Evolutionary conservation across 2,797 vertebrate species (phyloP), one percentile per base, ranked within the genome.

Genomic region (Anguilla obscura): DNA sequence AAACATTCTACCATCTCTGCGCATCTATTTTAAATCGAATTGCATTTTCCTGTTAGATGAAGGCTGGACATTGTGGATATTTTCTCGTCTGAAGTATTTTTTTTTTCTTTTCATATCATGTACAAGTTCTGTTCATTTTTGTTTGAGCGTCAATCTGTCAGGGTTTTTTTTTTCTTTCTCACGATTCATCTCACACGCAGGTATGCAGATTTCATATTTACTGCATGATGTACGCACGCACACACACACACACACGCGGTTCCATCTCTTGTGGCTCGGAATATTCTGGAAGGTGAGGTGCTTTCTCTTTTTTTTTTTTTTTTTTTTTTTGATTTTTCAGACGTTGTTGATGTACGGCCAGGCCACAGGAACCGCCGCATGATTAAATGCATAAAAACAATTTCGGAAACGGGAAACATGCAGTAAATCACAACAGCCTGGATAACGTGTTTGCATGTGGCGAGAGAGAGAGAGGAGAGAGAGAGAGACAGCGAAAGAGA

Each of bases 311-410:
- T 60, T 71, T 10, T 30, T 71, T 36, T 36, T 71, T 36, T 36
- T 36, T 36, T 36, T 33, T 9, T 30, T 76, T 18, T 36, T 40
- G 8, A 52, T 60, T 60, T 66, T 66, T 66, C 79, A 82, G 79
- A 50, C 45, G 12, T 30, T 82, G 18, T 50, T 10, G 79, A 82
- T 40, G 50, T 48, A 48, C n/a, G 45, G 1, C 2, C 12, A 79
- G 10, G 18, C 10, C 21, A n/a, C 24, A 21, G 45, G 40, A 2
- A 40, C 79, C 33, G 24, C 79, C 7, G 45, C 40, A 50, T 82
- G 40, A 82, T 82, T 82, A 18, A 82, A 82, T 82, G 45, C 45
- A n/a, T 82, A 82, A 82, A 79, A 79, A 79, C 33, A 79, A 82
- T 82, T 82, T 82, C 79, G 12, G 79, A 82, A 82, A 82, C 79